Percentiles rank a stretch among this genome's conserved stretches.
phyloP scores from a whole-genome alignment of 2,113 vertebrate genomes.

The Mirounga angustirostris region DNA sequence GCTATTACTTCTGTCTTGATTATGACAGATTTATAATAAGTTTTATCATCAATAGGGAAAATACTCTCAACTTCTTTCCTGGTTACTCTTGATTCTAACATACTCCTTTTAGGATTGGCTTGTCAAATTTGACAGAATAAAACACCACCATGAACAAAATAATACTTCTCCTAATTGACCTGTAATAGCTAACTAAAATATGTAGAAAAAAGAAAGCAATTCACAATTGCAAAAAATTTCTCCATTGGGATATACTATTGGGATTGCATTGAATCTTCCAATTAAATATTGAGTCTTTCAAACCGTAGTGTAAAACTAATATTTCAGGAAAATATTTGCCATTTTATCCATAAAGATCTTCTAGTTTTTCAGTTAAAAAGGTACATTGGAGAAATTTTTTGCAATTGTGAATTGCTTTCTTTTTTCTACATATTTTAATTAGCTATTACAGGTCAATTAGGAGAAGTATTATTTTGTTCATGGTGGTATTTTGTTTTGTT shows the following conservation, averaged over 20 bases:
- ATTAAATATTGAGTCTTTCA: neutral
- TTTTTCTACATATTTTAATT: neutral
- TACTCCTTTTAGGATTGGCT: neutral
- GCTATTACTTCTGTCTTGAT: neutral
- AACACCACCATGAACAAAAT: no score
- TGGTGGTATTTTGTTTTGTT: neutral
- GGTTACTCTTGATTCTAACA: neutral
- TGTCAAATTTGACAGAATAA: slow-evolving; percentile 22
- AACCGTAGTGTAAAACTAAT: neutral
- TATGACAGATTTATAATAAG: neutral
- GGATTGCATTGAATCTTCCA: neutral
- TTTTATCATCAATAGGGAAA: neutral
- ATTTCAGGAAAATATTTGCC: neutral
- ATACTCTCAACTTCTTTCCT: neutral
- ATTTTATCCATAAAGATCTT: slow-evolving; percentile 26
- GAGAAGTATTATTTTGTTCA: neutral
- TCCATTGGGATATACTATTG: neutral
- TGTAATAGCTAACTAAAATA: no score
- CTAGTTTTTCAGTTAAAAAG: neutral
- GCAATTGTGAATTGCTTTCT: neutral
- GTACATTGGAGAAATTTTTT: neutral
- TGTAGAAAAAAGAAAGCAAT: no score
- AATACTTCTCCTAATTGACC: no score
- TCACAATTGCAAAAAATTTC: no score
- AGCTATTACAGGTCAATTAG: neutral